A percentile compares a stretch with the other conserved stretches of the same genome.
Conservation (phyloP, 2,113 vertebrate species). For the Regulus satrapa region DNA sequence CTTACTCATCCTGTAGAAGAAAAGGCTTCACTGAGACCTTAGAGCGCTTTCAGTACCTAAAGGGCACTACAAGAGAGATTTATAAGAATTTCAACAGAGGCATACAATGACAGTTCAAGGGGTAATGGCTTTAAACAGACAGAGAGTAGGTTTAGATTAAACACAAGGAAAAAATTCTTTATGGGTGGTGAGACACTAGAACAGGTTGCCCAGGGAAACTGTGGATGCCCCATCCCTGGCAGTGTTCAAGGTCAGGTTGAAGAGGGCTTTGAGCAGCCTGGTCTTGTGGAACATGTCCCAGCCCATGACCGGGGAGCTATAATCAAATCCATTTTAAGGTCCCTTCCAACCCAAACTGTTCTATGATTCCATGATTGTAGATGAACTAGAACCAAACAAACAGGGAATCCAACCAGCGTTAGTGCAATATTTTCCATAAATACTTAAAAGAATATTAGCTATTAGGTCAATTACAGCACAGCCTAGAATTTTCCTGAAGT, state of each 20-base stretch:
- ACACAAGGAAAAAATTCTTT: not conserved
- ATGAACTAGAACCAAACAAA: not conserved
- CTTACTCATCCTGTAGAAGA: not conserved
- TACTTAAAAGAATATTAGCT: not conserved
- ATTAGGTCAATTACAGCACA: not conserved
- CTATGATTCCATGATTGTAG: not conserved
- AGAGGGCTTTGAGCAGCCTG: not conserved
- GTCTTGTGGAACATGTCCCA: rapidly evolving
- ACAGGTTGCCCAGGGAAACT: not conserved
- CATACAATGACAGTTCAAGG: not conserved
- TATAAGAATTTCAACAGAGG: rapidly evolving
- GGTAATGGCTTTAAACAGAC: not conserved
- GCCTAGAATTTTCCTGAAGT: not conserved
- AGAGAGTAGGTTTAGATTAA: not conserved
- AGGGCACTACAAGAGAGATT: not conserved
- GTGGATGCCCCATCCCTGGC: not conserved
- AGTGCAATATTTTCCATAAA: not conserved
- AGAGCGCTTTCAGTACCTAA: not conserved
- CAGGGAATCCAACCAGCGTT: not conserved
- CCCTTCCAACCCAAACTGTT: not conserved
- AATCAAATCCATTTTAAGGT: not conserved
- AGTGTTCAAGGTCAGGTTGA: not conserved
- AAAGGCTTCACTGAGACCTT: not conserved
- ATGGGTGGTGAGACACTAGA: not conserved
- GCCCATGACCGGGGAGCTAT: not conserved